Conservation (phyloP, 2,888 invertebrate species). For the Marronus borbonicus region DNA sequence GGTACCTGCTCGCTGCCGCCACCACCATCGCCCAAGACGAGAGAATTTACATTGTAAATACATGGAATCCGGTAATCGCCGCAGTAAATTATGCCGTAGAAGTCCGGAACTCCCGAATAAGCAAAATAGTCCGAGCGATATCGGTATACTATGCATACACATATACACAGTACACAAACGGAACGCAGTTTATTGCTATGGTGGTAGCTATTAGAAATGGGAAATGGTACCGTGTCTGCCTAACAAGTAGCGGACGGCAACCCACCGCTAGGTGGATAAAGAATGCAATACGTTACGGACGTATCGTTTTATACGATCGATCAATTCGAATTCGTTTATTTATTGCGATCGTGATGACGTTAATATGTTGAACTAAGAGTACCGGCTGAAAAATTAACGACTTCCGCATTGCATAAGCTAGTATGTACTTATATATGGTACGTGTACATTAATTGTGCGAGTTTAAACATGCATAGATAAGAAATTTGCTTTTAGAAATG, state of each 20-base stretch:
- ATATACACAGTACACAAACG: not conserved
- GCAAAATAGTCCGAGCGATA: not conserved
- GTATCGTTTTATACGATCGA: slow-evolving; percentile 2
- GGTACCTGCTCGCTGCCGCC: slow-evolving; percentile 24
- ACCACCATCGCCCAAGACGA: slow-evolving; percentile 1
- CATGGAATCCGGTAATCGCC: slow-evolving; percentile 25
- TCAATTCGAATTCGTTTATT: slow-evolving; percentile 19
- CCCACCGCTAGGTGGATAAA: not conserved
- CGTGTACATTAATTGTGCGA: slow-evolving; percentile 14
- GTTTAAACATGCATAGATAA: not conserved
- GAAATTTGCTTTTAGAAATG: not conserved
- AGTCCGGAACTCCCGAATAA: slow-evolving; percentile 28
- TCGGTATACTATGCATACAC: not conserved
- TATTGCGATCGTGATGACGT: slow-evolving; percentile 1
- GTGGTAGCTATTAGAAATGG: slow-evolving; percentile 33
- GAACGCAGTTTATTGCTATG: slow-evolving; percentile 24
- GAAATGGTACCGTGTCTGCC: not conserved
- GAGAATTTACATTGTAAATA: slow-evolving; percentile 34
- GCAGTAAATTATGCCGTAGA: slow-evolving; percentile 25
- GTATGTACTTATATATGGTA: not conserved
- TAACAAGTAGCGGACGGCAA: not conserved
- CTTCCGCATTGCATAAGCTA: slow-evolving; percentile 24
- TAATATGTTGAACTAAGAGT: slow-evolving; percentile 13
- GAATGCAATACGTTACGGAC: slow-evolving; percentile 13
- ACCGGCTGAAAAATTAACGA: slow-evolving; percentile 19